phyloP scores from a whole-genome alignment of 2,888 invertebrate species.

The Euzophera pinguis region DNA sequence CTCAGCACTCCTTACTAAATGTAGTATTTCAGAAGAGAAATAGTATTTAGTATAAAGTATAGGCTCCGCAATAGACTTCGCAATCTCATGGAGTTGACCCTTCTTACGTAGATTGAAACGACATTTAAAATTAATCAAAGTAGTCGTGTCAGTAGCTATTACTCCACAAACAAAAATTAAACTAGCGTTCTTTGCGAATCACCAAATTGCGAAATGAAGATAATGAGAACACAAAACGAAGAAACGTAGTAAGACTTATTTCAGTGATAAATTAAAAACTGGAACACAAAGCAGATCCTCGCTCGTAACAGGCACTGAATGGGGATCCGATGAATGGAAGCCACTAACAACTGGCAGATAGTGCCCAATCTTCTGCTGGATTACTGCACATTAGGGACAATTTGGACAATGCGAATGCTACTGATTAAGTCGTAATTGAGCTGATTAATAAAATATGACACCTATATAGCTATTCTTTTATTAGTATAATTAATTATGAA shows the following conservation, averaged over 20 bases:
- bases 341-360: conserved; percentile 17
- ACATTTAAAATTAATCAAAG: too few relatives aligned
- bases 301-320: conserved; percentile 18
- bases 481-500: too few relatives aligned
- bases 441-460: neutral
- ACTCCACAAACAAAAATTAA: too few relatives aligned
- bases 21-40: too few relatives aligned
- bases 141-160: too few relatives aligned
- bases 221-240: neutral
- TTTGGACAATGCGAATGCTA: neutral
- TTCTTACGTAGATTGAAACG: too few relatives aligned
- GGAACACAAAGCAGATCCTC: conserved; percentile 6
- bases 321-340: conserved; percentile 20
- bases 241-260: neutral
- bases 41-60: too few relatives aligned
- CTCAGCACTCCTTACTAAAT: too few relatives aligned
- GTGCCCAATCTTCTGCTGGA: conserved; percentile 22
- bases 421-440: neutral
- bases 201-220: neutral
- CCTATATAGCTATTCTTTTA: neutral
- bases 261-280: conserved; percentile 7
- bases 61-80: too few relatives aligned
- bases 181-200: neutral
- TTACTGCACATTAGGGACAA: conserved; percentile 20
- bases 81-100: too few relatives aligned